Percentiles rank a stretch among this genome's conserved stretches.
These are phyloP conservation scores for Enteromius afrohamiltoni DNA, from an alignment of 2,797 vertebrate genomes.

Conservation along the genomic window DNA sequence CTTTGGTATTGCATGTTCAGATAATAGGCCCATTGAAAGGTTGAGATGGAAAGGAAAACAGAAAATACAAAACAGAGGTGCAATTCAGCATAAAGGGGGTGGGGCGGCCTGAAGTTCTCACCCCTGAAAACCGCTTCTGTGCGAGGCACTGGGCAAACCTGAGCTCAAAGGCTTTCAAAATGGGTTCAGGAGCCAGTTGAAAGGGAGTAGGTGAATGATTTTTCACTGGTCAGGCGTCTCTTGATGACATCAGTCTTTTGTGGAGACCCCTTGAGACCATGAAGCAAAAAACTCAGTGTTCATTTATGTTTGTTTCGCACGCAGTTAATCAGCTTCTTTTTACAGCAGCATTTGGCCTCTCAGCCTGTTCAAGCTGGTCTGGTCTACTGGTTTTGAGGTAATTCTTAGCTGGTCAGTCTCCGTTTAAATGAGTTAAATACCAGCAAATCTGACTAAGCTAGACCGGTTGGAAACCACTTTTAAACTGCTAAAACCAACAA, in stretches of 20 bases:
- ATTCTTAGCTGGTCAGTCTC: not conserved
- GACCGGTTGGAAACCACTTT: not conserved
- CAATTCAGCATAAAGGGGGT: conserved; percentile 3
- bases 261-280: conserved; percentile 18
- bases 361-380: not conserved
- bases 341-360: not conserved
- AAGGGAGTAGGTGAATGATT: conserved; percentile 2
- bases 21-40: conserved; percentile 32
- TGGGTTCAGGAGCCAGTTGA: not conserved
- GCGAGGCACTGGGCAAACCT: not conserved
- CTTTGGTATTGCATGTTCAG: conserved; percentile 12
- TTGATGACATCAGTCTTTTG: conserved; percentile 19
- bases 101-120: not conserved
- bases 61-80: conserved; percentile 34
- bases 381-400: not conserved
- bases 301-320: conserved; percentile 5
- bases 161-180: conserved; percentile 9
- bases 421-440: not conserved
- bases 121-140: not conserved
- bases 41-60: conserved; percentile 23
- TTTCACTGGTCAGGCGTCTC: not conserved
- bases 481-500: not conserved
- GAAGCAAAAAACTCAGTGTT: conserved; percentile 1
- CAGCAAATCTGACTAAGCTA: not conserved
- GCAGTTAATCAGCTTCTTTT: not conserved